Percentiles rank a stretch among this genome's conserved stretches.
phyloP scores from a whole-genome alignment of 1,140 invertebrate species.

The Rhizoglyphus robini region DNA sequence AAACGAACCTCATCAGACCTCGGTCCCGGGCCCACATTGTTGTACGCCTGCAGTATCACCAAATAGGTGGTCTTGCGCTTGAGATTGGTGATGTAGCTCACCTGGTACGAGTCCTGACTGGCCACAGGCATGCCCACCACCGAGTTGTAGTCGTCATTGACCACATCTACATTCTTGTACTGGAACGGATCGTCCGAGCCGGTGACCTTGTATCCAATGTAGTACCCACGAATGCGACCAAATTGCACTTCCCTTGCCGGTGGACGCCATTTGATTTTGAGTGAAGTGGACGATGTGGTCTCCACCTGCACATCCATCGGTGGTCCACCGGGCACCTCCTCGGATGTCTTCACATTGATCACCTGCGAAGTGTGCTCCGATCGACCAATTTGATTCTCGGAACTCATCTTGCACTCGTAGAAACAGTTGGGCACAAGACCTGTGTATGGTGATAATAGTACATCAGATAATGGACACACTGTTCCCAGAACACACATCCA shows the following conservation, averaged over 20 bases:
- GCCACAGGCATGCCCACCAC: not conserved
- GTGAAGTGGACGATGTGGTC: constrained; percentile 34
- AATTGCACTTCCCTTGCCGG: constrained; percentile 20
- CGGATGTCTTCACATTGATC: constrained; percentile 78
- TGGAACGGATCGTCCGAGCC: constrained; percentile 32
- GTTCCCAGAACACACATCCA: no score
- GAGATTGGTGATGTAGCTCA: constrained; percentile 17
- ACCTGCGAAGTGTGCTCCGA: not conserved
- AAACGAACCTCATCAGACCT: constrained; percentile 30
- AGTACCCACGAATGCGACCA: constrained; percentile 31
- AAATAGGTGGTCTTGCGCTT: constrained; percentile 35
- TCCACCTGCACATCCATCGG: constrained; percentile 33
- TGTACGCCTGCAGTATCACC: constrained; percentile 39
- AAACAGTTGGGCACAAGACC: constrained; percentile 11
- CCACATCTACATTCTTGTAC: constrained; percentile 30
- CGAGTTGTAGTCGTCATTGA: constrained; percentile 3
- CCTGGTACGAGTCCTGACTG: not conserved
- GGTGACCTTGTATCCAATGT: constrained; percentile 35
- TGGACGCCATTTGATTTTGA: constrained; percentile 35
- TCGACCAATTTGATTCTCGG: constrained; percentile 16
- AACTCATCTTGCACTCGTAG: constrained; percentile 9
- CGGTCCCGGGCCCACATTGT: constrained; percentile 36
- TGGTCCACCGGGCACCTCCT: constrained; percentile 44
- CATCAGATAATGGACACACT: no score
- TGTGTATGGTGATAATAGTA: no score